phyloP scores from a whole-genome alignment of 1,140 invertebrate genomes.

The Ceratosolen fusciceps region DNA sequence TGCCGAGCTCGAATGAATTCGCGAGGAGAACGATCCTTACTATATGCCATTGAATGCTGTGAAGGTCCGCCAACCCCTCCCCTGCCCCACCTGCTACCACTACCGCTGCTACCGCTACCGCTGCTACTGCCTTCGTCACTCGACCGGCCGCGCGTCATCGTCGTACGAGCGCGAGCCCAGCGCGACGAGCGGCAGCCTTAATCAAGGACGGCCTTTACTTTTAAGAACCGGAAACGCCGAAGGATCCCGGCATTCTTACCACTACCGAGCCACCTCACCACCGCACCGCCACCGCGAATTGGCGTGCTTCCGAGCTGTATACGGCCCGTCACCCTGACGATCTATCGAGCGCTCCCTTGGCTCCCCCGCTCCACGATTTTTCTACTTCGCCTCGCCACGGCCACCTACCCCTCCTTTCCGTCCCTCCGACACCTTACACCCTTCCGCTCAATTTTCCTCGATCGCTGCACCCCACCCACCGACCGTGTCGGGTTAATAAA shows the following conservation, averaged over 20 bases:
- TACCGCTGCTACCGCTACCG: too few relatives aligned
- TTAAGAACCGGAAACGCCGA: conserved; percentile 15
- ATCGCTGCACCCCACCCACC: not conserved
- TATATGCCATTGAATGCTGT: too few relatives aligned
- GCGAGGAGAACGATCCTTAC: too few relatives aligned
- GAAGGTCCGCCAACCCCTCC: too few relatives aligned
- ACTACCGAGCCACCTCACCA: not conserved
- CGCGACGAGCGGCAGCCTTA: not conserved
- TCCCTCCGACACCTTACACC: not conserved
- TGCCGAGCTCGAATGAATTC: too few relatives aligned
- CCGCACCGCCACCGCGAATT: not conserved
- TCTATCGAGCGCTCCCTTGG: not conserved
- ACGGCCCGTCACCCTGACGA: too few relatives aligned
- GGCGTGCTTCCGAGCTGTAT: not conserved
- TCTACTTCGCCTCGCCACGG: not conserved
- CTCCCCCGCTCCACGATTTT: not conserved
- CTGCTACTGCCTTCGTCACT: too few relatives aligned
- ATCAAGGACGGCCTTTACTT: conserved; percentile 35
- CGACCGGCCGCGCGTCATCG: too few relatives aligned
- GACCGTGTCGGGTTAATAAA: not conserved
- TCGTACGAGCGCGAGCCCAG: too few relatives aligned
- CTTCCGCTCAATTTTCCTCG: too few relatives aligned
- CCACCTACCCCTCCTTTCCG: not conserved
- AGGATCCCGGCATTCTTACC: not conserved
- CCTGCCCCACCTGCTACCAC: too few relatives aligned